These are phyloP conservation scores for Caenorhabditis latens DNA, from an alignment of 1,140 invertebrate species.

Conservation along the genomic window DNA sequence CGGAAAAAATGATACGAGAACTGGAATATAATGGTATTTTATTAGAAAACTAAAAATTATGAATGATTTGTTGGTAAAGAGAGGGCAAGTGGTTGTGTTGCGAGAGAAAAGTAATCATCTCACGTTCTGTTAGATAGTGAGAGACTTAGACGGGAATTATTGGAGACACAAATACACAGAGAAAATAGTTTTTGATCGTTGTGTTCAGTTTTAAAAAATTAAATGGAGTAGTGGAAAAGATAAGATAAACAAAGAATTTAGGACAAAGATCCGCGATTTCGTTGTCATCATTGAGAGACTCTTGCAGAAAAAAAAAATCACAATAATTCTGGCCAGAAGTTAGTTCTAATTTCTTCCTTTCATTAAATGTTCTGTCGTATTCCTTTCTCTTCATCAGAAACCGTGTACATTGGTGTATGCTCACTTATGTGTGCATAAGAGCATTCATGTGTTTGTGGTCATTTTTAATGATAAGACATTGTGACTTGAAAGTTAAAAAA, in stretches of 20 bases:
- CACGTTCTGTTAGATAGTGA: conserved; percentile 7
- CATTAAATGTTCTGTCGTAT: too few species aligned
- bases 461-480: neutral
- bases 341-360: too few species aligned
- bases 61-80: neutral
- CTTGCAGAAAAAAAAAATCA: too few species aligned
- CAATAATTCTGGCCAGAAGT: too few species aligned
- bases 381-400: neutral
- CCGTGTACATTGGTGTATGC: neutral
- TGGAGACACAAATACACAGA: conserved; percentile 34
- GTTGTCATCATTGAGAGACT: too few species aligned
- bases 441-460: neutral
- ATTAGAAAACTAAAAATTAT: too few species aligned
- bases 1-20: too few species aligned
- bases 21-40: too few species aligned
- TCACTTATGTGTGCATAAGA: neutral
- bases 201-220: neutral
- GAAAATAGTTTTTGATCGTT: conserved; percentile 26
- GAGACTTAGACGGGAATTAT: conserved; percentile 27
- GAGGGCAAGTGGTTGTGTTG: neutral
- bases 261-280: too few species aligned
- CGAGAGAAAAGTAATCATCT: conserved; percentile 10
- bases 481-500: neutral
- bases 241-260: too few species aligned
- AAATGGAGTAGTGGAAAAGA: too few species aligned